A percentile compares a stretch with the other conserved stretches of the same genome.
Evolutionary conservation across 1,140 invertebrate genomes (phyloP).

Genomic region (Eumaeus atala): DNA sequence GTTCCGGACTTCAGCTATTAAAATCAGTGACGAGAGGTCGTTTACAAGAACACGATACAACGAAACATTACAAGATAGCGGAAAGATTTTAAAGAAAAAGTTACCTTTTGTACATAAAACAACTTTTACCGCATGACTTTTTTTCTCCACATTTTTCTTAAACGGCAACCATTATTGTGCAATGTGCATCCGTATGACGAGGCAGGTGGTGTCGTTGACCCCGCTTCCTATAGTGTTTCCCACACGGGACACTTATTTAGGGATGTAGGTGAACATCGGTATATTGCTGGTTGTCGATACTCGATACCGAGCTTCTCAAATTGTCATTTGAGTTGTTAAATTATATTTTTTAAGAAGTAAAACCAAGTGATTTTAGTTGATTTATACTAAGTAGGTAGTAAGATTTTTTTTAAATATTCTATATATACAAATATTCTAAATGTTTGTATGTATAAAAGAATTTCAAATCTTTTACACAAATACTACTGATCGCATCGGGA

Average conservation of each 20-base stretch:
- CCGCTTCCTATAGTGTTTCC: conserved; percentile 34
- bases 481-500: too few relatives aligned
- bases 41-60: too few relatives aligned
- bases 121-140: conserved; percentile 17
- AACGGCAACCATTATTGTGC: conserved; percentile 30
- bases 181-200: conserved; percentile 33
- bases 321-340: background rate
- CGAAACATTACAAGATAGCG: background rate
- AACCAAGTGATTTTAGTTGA: too few relatives aligned
- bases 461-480: too few relatives aligned
- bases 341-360: too few relatives aligned
- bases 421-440: too few relatives aligned
- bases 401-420: too few relatives aligned
- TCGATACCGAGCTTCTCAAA: background rate
- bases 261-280: conserved; percentile 17
- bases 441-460: too few relatives aligned
- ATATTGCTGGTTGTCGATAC: too few relatives aligned
- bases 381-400: too few relatives aligned
- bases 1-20: too few relatives aligned
- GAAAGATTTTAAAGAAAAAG: background rate
- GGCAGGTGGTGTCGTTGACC: conserved; percentile 36
- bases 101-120: background rate
- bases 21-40: too few relatives aligned
- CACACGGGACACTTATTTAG: conserved; percentile 15
- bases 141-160: conserved; percentile 23